A percentile compares a stretch with the other conserved stretches of the same genome.
Conservation (phyloP, 2,888 invertebrate species). For the Catotricha subobsoleta region DNA sequence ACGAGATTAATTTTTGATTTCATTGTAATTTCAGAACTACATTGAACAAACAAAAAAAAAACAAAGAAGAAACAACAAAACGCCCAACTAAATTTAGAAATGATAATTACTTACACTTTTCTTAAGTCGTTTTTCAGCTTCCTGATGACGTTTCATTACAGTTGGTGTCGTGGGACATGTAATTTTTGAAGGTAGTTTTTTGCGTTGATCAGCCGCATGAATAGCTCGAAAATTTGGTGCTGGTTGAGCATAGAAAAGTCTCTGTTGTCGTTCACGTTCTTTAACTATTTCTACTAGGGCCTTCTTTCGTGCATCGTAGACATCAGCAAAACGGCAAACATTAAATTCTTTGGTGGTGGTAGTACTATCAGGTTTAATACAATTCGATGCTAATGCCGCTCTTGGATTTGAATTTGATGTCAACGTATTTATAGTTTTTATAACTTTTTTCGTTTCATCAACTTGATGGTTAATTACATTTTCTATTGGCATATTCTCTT, state of each 20-base stretch:
- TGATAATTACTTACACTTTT: background rate
- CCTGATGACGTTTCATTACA: background rate
- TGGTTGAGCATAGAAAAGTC: background rate
- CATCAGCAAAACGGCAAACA: background rate
- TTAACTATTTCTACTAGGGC: background rate
- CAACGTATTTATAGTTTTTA: background rate
- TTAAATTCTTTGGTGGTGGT: background rate
- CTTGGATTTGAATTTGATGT: background rate
- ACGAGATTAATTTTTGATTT: too few relatives aligned
- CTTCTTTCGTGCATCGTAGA: background rate
- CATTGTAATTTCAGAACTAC: too few relatives aligned
- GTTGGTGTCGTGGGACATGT: background rate
- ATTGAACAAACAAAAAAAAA: background rate
- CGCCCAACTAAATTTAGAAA: too few relatives aligned
- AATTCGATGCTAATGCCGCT: too few relatives aligned
- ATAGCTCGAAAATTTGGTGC: constrained; percentile 2
- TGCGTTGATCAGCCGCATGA: background rate
- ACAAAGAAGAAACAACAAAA: too few relatives aligned
- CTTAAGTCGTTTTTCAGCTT: background rate
- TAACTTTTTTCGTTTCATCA: background rate
- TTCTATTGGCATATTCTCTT: background rate
- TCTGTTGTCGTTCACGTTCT: background rate
- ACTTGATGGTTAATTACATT: background rate
- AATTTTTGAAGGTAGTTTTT: background rate
- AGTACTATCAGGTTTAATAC: background rate